Evolutionary conservation across 2,888 invertebrate genomes (phyloP), one percentile per base, ranked within the genome.

Genomic region (Drosophila emarginata): DNA sequence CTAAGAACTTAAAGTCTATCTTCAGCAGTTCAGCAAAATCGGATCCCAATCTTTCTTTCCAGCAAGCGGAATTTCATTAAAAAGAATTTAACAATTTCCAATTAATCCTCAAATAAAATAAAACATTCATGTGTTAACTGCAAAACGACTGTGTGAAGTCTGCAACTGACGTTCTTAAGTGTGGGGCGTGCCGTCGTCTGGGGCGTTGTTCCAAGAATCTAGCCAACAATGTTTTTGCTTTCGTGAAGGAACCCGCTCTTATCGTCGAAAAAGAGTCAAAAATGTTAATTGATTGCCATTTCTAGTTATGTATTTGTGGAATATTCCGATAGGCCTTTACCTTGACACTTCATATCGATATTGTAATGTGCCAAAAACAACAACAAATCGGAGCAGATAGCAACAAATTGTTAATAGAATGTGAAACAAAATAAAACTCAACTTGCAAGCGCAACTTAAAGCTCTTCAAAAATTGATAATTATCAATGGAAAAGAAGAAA

Each of bases 41-140:
- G 61, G 57, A 54, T 51, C 36, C 36, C 56, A 45, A 45, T n/a
- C 51, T 56, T 72, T 62, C 56, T 63, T 56, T 75, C 61, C 54
- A 76, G 71, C 82, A 87, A 83, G 82, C 82, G 82, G 82, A 83
- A 84, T 84, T 87, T 77, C 82, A 81, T 77, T 74, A 72, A 73
- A 67, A 32, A 32, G 1, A 32, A 1, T 9, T 9, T 32, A 9
- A 9, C 9, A 32, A 82, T 79, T 69, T 66, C 11, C 40, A 70
- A 83, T 79, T 78, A 87, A 75, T 79, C 45, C 45, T 21, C 45
- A 45, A 80, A 28, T 61, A 64, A 64, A 45, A 53, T 63, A 36
- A 60, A 72, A 32, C 7, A 73, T 87, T 85, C 79, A 84, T 84
- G 74, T 81, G 67, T 70, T 36, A 71, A 67, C 71, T 81, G 82